Evolutionary conservation across 2,888 invertebrate species (phyloP), one percentile per base, ranked within the genome.

Genomic region (Leucozona laternaria): DNA sequence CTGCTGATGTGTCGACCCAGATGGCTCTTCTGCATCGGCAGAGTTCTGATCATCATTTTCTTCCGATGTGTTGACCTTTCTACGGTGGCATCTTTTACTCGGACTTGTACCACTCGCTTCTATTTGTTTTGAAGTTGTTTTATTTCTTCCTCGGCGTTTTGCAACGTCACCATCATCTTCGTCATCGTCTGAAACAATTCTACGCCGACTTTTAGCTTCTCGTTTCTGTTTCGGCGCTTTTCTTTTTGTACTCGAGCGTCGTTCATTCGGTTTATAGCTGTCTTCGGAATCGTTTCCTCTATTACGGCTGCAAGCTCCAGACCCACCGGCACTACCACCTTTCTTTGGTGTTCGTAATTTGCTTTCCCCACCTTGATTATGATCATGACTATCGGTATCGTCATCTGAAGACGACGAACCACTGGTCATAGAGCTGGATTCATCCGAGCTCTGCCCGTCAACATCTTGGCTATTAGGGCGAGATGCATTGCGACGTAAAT

Each of bases 281-380:
- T 94, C 94, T 85, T 94, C 94, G 0, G 94, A 94, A 89, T 94
- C 94, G 79, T 93, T 92, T 40, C 92, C 92, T 60, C 93, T 94
- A 86, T 94, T 94, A 89, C 93, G 93, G 20, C 94, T 94, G 89
- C 94, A 94, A 80, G 92, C 92, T 20, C 83, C 88, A 43, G 89
- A 90, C 72, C 91, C 92, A 45, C 82, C 79, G 15, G 79, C 79
- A 22, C 86, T 88, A 53, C 88, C 88, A 43, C 83, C 88, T 76
- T 48, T 76, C n/a, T 81, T 76, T 80, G 5, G 89, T 85, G 25
- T 89, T 88, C 79, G 73, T 0, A 68, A 20, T 37, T 80, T 80
- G 1, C 88, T 88, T 10, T 88, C 89, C 3, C 89, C 88, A 28
- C 88, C 89, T 45, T 88, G 89, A 22, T 88, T 84, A 57, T 89